Evolutionary conservation across 2,888 invertebrate species (phyloP).

Genomic region (Calameuta filiformis): DNA sequence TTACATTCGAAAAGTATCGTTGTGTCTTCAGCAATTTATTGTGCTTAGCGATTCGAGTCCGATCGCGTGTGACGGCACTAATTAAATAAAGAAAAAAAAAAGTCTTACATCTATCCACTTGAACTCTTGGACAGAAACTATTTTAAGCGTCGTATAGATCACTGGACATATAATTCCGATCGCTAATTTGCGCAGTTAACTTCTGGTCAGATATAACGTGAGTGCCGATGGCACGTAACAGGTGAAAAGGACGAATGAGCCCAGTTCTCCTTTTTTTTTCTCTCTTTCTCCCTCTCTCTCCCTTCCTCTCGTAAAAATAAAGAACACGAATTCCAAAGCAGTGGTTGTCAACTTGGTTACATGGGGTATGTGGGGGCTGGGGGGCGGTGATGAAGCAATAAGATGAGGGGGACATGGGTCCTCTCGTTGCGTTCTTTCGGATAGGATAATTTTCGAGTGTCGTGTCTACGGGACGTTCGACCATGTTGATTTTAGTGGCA

Average conservation of each 20-base stretch:
- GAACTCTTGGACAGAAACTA: neutral
- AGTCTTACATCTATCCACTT: neutral
- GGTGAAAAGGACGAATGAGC: constrained; percentile 49
- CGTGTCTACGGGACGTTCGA: neutral
- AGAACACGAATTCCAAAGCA: constrained; percentile 60
- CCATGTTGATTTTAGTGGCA: neutral
- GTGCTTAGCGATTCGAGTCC: neutral
- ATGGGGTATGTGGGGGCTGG: neutral
- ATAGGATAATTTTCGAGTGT: neutral
- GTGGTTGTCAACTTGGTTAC: constrained; percentile 51
- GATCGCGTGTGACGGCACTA: neutral
- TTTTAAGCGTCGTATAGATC: neutral
- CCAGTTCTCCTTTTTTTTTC: neutral
- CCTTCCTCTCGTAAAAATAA: constrained; percentile 51
- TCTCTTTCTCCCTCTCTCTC: constrained; percentile 6
- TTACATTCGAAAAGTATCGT: neutral
- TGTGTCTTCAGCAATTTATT: neutral
- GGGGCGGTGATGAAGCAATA: neutral
- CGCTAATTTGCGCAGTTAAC: neutral
- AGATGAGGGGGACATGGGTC: neutral
- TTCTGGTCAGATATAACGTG: neutral
- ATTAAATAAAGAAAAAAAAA: neutral
- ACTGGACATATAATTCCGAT: neutral
- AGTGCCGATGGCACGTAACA: constrained; percentile 41
- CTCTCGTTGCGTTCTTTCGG: neutral